Base-by-base conservation (phyloP, 2,113 vertebrate genomes). In the Tonatia bakeri region DNA sequence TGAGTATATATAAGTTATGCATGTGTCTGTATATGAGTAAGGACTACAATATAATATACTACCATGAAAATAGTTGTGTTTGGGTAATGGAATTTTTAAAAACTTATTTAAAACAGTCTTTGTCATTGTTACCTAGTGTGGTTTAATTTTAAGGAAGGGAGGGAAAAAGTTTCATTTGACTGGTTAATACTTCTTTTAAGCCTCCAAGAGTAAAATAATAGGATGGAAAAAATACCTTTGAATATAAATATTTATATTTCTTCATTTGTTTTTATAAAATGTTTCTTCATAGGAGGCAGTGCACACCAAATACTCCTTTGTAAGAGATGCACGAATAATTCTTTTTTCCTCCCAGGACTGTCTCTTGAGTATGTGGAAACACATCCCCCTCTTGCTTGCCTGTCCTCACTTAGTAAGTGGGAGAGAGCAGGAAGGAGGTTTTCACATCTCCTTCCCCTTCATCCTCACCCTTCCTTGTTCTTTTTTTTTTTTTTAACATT, bases 111-210 rank as follows among this genome's bases (percentile, higher is more conserved):
- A 70, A 64, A 40, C 7, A 73, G 31, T 69, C 10, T 56, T 91
- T 69, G 16, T 76, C 26, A 12, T 22, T 54, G 28, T 81, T 89
- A 28, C 50, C 87, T 96, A 76, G 36, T 65, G 26, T 65, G 20
- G 10, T 67, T 94, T 87, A n/a, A 40, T 88, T 97, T 89, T 85
- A 89, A 95, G n/a, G 38, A 91, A 65, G 69, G 50, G 56, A 31
- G 43, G 52, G n/a, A 91, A 85, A 65, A 14, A 19, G 13, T 91
- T 91, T 87, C 56, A 45, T 76, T 77, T 13, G 52, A 61, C 20
- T 70, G 14, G 36, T 38, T 70, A 94, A 20, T 87, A 45, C 95
- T 96, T 97, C 76, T 93, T 92, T 69, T 88, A 86, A 79, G 40
- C 38, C 13, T 95, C 65, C 52, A 36, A 64, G 90, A 89, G 67